These are phyloP conservation scores for Danio aesculapii DNA, from an alignment of 2,797 vertebrate species.

Conservation along the genomic window DNA sequence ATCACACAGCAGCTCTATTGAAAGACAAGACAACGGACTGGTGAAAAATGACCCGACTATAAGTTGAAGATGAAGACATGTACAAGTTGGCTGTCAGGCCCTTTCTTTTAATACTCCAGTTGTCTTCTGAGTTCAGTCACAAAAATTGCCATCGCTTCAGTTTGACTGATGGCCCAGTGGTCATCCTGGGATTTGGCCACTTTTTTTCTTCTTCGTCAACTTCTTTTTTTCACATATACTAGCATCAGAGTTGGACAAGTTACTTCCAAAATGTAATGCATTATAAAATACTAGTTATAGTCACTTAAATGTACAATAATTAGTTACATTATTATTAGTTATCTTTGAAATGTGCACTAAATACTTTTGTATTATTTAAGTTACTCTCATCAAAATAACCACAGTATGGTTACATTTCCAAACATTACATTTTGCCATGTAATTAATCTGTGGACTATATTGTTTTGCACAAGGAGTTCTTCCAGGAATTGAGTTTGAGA, in stretches of 20 bases:
- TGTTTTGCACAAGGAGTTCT: too few relatives aligned
- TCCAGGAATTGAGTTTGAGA: too few relatives aligned
- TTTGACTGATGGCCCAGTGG: constrained; percentile 62
- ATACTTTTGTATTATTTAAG: too few relatives aligned
- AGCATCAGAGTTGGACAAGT: background rate
- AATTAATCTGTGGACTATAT: too few relatives aligned
- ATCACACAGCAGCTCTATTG: constrained; percentile 64
- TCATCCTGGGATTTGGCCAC: constrained; percentile 64
- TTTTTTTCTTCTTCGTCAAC: background rate
- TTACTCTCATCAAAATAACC: too few relatives aligned
- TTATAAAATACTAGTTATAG: too few relatives aligned
- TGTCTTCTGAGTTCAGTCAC: constrained; percentile 36
- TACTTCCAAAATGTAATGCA: too few relatives aligned
- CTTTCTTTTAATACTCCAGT: constrained; percentile 10
- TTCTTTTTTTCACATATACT: constrained; percentile 7
- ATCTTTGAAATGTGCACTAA: too few relatives aligned
- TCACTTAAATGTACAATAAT: too few relatives aligned
- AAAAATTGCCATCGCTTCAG: constrained; percentile 69
- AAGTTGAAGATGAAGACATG: constrained; percentile 35
- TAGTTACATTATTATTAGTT: too few relatives aligned
- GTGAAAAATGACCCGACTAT: constrained; percentile 46
- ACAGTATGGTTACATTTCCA: too few relatives aligned
- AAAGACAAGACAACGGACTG: constrained; percentile 35
- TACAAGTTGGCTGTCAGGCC: constrained; percentile 42
- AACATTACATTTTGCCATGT: too few relatives aligned